Evolutionary conservation across 2,113 vertebrate species (phyloP), one percentile per base, ranked within the genome.

Genomic region (Eurypyga helias): DNA sequence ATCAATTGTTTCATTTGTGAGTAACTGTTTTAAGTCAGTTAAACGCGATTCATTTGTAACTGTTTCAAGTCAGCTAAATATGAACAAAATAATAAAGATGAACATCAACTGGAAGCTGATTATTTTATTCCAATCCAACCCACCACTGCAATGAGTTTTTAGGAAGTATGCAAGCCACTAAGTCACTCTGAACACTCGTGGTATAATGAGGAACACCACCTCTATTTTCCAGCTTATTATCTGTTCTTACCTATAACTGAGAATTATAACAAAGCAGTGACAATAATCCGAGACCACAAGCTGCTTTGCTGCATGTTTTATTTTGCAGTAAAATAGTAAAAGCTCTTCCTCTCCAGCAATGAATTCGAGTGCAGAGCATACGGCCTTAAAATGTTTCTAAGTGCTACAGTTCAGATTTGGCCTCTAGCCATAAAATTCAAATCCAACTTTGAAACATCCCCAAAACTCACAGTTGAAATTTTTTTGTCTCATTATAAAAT

Each of bases 361-460:
- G 26, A 62, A 84, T 54, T 62, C 36, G 33, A 77, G 31, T 31
- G 34, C 31, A 77, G 36, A 84, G 64, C 41, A 83, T 5, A 76
- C 1, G 1, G 75, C 43, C 58, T 91, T 73, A 77, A 92, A 90
- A 90, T 51, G 31, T 62, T 92, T 77, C 17, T 24, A 93, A 92
- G 67, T 17, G 7, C 46, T 83, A 60, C 52, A 80, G 69, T 65
- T 86, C 85, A 88, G 29, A 85, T 85, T 66, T 96, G 90, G 90
- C 49, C 51, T 83, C 43, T 11, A 78, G 85, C 79, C 92, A 92
- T n/a, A 77, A 77, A 83, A 93, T 66, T 78, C 67, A 92, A 88
- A 92, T 34, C 25, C 88, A 92, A 66, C 54, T 91, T 88, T 88
- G 46, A 93, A 94, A 66, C 20, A 89, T 1, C 7, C 51, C n/a